Conservation (phyloP, 2,113 vertebrate genomes). For the Thryonomys swinderianus region DNA sequence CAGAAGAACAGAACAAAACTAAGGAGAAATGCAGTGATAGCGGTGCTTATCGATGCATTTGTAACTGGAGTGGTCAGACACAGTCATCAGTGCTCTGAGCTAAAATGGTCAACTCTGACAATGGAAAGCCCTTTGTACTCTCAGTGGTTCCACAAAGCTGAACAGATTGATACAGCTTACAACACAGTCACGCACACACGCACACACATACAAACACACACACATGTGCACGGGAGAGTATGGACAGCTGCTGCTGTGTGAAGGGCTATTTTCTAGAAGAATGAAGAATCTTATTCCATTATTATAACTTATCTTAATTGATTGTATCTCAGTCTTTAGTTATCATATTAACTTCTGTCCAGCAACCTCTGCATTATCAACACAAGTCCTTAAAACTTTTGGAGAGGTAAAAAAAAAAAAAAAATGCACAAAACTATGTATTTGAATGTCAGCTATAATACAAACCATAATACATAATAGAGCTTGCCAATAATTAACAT, state of each 20-base stretch:
- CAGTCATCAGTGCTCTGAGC: neutral
- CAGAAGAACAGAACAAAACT: too few relatives aligned
- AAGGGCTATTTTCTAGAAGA: neutral
- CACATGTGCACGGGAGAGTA: too few relatives aligned
- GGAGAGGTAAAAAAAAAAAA: too few relatives aligned
- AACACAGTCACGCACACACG: too few relatives aligned
- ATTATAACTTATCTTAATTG: neutral
- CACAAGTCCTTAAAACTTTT: neutral
- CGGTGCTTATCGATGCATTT: neutral
- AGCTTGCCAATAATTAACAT: neutral
- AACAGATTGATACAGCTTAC: too few relatives aligned
- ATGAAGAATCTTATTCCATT: neutral
- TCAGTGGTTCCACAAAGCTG: neutral
- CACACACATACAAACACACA: too few relatives aligned
- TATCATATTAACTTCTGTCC: neutral
- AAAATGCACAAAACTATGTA: neutral
- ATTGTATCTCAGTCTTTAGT: neutral
- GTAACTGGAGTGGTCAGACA: neutral
- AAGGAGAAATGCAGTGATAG: fast-evolving
- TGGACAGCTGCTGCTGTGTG: neutral
- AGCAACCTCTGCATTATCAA: neutral
- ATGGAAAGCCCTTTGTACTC: too few relatives aligned
- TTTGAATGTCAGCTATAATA: neutral
- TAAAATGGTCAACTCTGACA: neutral
- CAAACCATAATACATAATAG: neutral